Percentiles rank a stretch among this genome's conserved stretches.
These are phyloP conservation scores for Tipula confusa DNA, from an alignment of 2,888 invertebrate genomes.

Conservation along the genomic window DNA sequence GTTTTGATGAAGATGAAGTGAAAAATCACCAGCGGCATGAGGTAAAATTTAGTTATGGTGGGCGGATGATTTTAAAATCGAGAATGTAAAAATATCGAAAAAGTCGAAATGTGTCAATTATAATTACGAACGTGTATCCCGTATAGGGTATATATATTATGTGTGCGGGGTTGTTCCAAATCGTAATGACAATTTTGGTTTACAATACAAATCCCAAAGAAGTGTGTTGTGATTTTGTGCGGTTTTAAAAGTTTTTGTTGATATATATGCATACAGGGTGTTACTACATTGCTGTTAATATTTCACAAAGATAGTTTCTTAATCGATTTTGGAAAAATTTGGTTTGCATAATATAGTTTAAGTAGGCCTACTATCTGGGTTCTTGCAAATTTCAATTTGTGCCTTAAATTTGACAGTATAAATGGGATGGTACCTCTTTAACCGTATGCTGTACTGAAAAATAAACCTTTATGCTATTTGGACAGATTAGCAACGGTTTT, in stretches of 20 bases:
- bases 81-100: not conserved
- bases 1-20: not conserved
- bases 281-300: too few relatives aligned
- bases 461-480: too few relatives aligned
- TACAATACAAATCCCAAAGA: not conserved
- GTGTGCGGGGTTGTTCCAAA: not conserved
- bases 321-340: too few relatives aligned
- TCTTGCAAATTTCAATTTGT: too few relatives aligned
- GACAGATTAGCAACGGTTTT: too few relatives aligned
- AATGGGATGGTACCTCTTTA: too few relatives aligned
- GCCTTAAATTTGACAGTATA: too few relatives aligned
- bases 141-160: not conserved
- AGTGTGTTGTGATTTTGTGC: not conserved
- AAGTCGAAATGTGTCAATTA: conserved; percentile 20
- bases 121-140: not conserved
- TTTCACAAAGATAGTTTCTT: too few relatives aligned
- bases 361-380: too few relatives aligned
- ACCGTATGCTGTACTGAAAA: too few relatives aligned
- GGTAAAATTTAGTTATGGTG: not conserved
- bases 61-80: not conserved
- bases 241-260: not conserved
- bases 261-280: too few relatives aligned
- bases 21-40: not conserved
- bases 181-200: not conserved
- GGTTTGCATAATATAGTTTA: too few relatives aligned